These are phyloP conservation scores for Acanthosoma haemorrhoidale DNA, from an alignment of 2,888 invertebrate genomes.

Conservation along the genomic window DNA sequence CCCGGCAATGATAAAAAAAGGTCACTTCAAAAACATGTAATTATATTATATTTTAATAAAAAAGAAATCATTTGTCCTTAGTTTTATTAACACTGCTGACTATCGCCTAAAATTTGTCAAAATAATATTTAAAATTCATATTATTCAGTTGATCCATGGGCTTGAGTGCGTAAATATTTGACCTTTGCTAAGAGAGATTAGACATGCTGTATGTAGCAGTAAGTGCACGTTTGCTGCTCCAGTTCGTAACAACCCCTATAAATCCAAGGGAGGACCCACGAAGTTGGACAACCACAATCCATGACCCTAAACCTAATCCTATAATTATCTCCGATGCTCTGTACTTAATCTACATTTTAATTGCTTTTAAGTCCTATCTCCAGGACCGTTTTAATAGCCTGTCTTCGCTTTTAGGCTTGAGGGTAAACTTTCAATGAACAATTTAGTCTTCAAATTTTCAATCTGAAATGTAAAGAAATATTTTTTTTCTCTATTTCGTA, in stretches of 20 bases:
- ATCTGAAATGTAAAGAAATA: too few species aligned
- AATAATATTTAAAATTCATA: too few species aligned
- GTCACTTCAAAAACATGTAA: too few species aligned
- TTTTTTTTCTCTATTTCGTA: too few species aligned
- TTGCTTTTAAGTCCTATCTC: not conserved
- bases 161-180: too few species aligned
- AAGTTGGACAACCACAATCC: conserved; percentile 12
- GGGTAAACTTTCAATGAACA: not conserved
- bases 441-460: not conserved
- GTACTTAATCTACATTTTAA: conserved; percentile 4
- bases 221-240: not conserved
- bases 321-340: not conserved
- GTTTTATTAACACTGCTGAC: too few species aligned
- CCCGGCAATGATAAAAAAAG: too few species aligned
- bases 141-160: too few species aligned
- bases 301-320: not conserved
- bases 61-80: too few species aligned
- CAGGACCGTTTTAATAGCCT: not conserved
- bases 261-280: not conserved
- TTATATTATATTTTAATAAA: too few species aligned
- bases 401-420: not conserved
- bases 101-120: too few species aligned
- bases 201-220: not conserved
- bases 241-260: not conserved
- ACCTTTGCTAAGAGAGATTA: not conserved